Evolutionary conservation across 2,797 vertebrate species (phyloP), one percentile per base, ranked within the genome.

Genomic region (Acestrorhynchus altus): DNA sequence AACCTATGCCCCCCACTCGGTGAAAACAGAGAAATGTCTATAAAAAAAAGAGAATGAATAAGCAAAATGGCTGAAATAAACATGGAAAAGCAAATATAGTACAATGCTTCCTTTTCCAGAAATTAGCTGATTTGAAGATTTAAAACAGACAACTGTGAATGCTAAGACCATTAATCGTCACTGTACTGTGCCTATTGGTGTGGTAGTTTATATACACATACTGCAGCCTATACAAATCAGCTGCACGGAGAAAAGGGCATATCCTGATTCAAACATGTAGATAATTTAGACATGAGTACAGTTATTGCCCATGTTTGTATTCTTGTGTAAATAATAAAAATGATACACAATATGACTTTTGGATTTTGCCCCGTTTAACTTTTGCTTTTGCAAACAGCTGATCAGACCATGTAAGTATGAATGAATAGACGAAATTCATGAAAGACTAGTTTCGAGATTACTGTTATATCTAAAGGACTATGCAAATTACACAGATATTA

Each of bases 401-500:
- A 64, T 35, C 39, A 3, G 24, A 15, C 20, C n/a, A n/a, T n/a
- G n/a, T n/a, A n/a, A n/a, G n/a, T 39, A 74, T 54, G 67, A 39
- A n/a, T 15, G 24, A 49, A 63, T 66, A 39, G 22, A 78, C 66
- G 39, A 22, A 71, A 49, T 67, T 54, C n/a, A 72, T 13, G 26
- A 44, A 52, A 82, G 78, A 83, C 56, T 15, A 76, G 7, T 42
- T 73, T 67, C 18, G 49, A 28, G 47, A 80, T 54, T 63, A 76
- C 72, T 12, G 68, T 63, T 81, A 79, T 47, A 72, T 81, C 70
- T 72, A 78, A 63, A 80, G 60, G 18, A 54, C 54, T 77, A 81
- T 75, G 18, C 20, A 74, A 77, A 63, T 78, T 83, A 84, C 74
- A 86, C 83, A 83, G 88, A 84, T 79, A 87, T 76, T 72, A 83